phyloP scores from a whole-genome alignment of 2,888 invertebrate species.

The Trissoscelio sp. region DNA sequence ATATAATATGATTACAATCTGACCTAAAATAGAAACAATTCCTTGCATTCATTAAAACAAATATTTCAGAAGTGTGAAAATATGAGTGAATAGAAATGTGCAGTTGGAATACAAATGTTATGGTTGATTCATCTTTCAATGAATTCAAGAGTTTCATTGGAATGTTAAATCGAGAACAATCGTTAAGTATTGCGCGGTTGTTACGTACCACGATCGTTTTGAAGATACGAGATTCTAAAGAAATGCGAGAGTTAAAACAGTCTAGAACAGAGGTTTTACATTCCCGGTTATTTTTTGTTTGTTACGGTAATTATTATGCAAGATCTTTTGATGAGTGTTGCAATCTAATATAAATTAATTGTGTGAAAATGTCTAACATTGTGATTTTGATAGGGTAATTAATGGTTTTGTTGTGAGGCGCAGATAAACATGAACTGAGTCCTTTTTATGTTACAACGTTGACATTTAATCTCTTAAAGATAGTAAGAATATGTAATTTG shows the following conservation, averaged over 20 bases:
- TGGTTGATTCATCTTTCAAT: not conserved
- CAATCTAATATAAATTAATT: slow-evolving; percentile 1
- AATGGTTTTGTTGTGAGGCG: not conserved
- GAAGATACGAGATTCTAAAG: slow-evolving; percentile 1
- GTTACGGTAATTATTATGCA: not conserved
- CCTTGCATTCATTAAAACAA: too few species aligned
- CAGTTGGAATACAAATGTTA: not conserved
- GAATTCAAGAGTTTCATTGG: slow-evolving; percentile 10
- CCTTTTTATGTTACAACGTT: not conserved
- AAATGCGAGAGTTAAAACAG: not conserved
- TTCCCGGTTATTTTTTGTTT: not conserved
- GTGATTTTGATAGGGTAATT: slow-evolving; percentile 15
- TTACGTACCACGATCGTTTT: not conserved
- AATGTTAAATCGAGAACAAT: slow-evolving; percentile 2
- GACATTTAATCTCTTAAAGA: not conserved
- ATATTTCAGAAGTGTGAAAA: too few species aligned
- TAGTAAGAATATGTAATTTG: not conserved
- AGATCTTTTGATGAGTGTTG: slow-evolving; percentile 5
- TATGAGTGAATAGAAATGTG: too few species aligned
- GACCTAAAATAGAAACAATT: too few species aligned
- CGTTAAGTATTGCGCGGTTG: not conserved
- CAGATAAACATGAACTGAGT: not conserved
- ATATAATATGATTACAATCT: too few species aligned
- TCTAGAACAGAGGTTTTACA: not conserved
- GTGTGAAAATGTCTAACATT: slow-evolving; percentile 7